These are phyloP conservation scores for Metallyticus violacea DNA, from an alignment of 2,888 invertebrate genomes.

Conservation along the genomic window DNA sequence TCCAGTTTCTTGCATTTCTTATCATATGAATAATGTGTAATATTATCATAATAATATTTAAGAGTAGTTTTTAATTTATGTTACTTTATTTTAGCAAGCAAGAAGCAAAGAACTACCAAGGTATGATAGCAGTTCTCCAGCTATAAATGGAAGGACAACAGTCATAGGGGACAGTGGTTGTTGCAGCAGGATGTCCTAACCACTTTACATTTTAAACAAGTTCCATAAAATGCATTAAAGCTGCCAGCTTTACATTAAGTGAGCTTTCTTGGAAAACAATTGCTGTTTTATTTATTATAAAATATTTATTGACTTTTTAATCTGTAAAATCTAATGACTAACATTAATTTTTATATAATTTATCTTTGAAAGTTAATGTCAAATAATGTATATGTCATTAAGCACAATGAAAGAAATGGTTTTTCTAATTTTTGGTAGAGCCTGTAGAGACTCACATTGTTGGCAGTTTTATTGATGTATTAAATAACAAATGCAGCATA, in stretches of 20 bases:
- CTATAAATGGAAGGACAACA: constrained; percentile 69
- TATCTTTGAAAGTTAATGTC: not conserved
- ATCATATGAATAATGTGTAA: not conserved
- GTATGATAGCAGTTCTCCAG: constrained; percentile 68
- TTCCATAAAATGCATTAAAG: not conserved
- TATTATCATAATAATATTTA: not conserved
- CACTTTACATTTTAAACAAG: not conserved
- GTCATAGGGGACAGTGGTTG: constrained; percentile 63
- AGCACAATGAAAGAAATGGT: not conserved
- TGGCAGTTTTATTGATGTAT: not conserved
- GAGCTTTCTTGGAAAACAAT: not conserved
- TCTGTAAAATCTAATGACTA: not conserved
- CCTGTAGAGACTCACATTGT: not conserved
- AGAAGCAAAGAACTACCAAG: constrained; percentile 77
- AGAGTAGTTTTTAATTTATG: not conserved
- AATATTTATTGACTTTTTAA: not conserved
- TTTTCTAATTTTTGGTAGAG: not conserved
- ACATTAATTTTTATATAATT: not conserved
- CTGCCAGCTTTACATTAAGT: not conserved
- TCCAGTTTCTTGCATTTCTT: not conserved
- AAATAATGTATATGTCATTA: not conserved
- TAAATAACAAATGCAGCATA: not conserved
- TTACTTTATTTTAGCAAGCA: constrained; percentile 61
- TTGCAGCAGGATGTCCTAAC: constrained; percentile 54
- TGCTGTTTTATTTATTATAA: not conserved